A percentile compares a stretch with the other conserved stretches of the same genome.
Evolutionary conservation across 1,140 invertebrate species (phyloP).

Genomic region (Penaeus chinensis): DNA sequence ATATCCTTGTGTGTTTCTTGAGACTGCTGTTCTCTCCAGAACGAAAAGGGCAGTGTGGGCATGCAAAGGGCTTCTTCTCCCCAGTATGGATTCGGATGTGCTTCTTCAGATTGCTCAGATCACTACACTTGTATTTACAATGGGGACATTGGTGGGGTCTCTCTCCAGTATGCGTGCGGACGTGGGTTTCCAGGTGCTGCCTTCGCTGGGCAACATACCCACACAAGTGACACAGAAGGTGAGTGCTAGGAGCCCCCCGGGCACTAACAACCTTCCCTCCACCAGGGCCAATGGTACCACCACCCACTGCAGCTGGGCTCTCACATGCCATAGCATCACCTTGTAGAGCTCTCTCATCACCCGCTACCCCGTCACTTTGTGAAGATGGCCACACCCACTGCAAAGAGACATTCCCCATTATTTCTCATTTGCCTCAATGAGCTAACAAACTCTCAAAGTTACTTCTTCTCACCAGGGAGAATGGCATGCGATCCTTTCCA

Average conservation of each 20-base stretch:
- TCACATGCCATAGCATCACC: background rate
- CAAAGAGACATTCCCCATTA: conserved; percentile 50
- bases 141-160: conserved; percentile 62
- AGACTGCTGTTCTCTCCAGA: conserved; percentile 30
- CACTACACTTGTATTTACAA: conserved; percentile 45
- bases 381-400: conserved; percentile 46
- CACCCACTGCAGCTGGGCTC: conserved; percentile 13
- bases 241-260: background rate
- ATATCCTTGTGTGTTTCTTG: conserved; percentile 43
- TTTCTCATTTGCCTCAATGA: background rate
- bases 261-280: conserved; percentile 22
- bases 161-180: conserved; percentile 65
- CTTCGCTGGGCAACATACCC: conserved; percentile 54
- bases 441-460: no score
- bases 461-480: no score
- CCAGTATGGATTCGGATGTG: conserved; percentile 70
- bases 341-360: background rate
- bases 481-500: no score
- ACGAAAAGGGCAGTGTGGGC: conserved; percentile 59
- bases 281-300: background rate
- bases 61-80: conserved; percentile 69
- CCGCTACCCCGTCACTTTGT: background rate
- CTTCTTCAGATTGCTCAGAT: conserved; percentile 59
- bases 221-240: conserved; percentile 29
- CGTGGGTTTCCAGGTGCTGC: conserved; percentile 62